These are phyloP conservation scores for Centropus unirufus DNA, from an alignment of 2,113 vertebrate species.

Conservation along the genomic window DNA sequence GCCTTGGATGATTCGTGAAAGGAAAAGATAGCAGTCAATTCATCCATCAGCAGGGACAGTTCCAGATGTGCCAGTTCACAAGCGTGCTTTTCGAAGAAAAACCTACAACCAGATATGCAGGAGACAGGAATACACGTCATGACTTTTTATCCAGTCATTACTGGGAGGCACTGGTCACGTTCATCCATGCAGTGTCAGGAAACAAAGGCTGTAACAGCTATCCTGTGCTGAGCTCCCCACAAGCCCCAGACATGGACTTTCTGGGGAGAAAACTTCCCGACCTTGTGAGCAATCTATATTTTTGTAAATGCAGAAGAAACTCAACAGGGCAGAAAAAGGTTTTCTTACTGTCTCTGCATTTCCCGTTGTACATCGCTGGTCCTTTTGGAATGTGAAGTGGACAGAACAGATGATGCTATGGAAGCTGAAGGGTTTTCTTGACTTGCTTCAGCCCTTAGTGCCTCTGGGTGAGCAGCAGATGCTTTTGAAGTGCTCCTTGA, in stretches of 20 bases:
- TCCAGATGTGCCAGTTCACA: constrained; percentile 50
- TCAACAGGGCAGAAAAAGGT: accelerated
- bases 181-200: not conserved
- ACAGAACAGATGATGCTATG: not conserved
- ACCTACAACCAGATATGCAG: constrained; percentile 11
- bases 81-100: constrained; percentile 58
- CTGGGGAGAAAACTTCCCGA: not conserved
- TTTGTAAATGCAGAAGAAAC: not conserved
- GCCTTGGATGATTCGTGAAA: not conserved
- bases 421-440: not conserved
- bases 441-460: not conserved
- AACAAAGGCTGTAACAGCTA: not conserved
- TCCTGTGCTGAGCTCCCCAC: not conserved
- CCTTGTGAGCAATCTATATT: accelerated
- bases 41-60: not conserved
- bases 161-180: accelerated
- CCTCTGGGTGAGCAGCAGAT: not conserved
- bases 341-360: not conserved
- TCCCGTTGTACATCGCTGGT: not conserved
- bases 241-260: not conserved
- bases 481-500: constrained; percentile 32
- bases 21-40: constrained; percentile 32
- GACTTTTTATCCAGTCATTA: accelerated
- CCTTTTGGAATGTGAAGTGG: not conserved
- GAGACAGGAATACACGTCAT: not conserved